Evolutionary conservation across 2,113 vertebrate genomes (phyloP), one percentile per base, ranked within the genome.

Genomic region (Zeus faber): DNA sequence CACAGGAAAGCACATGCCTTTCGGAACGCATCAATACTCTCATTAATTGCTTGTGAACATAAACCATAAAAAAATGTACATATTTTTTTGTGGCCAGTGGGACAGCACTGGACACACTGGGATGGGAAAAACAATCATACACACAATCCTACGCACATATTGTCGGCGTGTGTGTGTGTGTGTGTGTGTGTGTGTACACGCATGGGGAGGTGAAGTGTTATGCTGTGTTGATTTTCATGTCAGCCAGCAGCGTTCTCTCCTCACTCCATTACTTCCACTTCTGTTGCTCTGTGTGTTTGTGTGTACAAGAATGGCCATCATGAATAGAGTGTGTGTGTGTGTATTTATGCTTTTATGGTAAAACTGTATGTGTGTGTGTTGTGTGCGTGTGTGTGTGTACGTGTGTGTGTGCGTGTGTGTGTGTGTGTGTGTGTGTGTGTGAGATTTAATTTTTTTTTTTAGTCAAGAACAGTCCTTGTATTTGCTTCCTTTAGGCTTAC

Each of bases 231-330:
- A 69, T 67, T 81, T 81, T 79, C 68, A 76, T 79, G 79, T 82
- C 70, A 72, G 74, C 79, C 76, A 77, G 77, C 79, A 53, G 65
- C 29, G 48, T 80, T 79, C 59, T 64, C 65, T 77, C 71, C 62
- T 73, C 84, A 78, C 78, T 79, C 74, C 80, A 75, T 83, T 83
- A 79, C 80, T 69, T 69, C 70, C 70, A 68, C 62, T 75, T 72
- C 72, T 78, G 65, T 74, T 13, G 7, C 37, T 54, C 23, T 51
- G 49, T 62, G 65, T 72, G 25, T 18, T n/a, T n/a, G n/a, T n/a
- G n/a, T n/a, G n/a, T n/a, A n/a, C n/a, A n/a, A n/a, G n/a, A n/a
- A n/a, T n/a, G n/a, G n/a, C n/a, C n/a, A n/a, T n/a, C n/a, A n/a
- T n/a, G n/a, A n/a, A n/a, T n/a, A n/a, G n/a, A n/a, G n/a, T n/a